Percentiles rank a stretch among this genome's conserved stretches.
Evolutionary conservation across 2,888 invertebrate genomes (phyloP).

Genomic region (Acronicta psi): DNA sequence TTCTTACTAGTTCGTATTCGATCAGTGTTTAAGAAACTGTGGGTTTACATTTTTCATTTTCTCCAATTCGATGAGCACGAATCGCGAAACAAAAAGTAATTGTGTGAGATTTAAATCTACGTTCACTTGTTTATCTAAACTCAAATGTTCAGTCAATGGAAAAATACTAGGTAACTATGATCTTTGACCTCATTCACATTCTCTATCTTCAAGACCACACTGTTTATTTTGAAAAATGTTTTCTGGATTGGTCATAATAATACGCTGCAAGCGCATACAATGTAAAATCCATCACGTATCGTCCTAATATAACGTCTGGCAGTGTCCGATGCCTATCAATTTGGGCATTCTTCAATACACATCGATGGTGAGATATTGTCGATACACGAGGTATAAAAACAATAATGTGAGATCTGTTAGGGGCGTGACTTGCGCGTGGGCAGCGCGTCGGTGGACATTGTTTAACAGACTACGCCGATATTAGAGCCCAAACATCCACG

Average conservation of each 20-base stretch:
- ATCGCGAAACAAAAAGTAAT: slow-evolving; percentile 37
- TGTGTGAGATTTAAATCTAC: slow-evolving; percentile 23
- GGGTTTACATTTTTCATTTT: slow-evolving; percentile 50
- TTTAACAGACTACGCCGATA: slow-evolving; percentile 77
- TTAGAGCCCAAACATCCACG: slow-evolving; percentile 79
- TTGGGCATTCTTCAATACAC: slow-evolving; percentile 64
- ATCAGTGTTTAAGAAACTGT: slow-evolving; percentile 53
- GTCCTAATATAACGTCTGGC: slow-evolving; percentile 57
- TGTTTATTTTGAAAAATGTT: slow-evolving; percentile 55
- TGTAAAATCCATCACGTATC: slow-evolving; percentile 62
- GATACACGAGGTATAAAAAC: slow-evolving; percentile 65
- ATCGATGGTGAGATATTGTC: slow-evolving; percentile 74
- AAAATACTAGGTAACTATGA: slow-evolving; percentile 32
- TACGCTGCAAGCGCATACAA: slow-evolving; percentile 51
- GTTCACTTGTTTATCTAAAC: slow-evolving; percentile 24
- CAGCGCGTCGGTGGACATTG: slow-evolving; percentile 85
- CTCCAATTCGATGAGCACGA: slow-evolving; percentile 51
- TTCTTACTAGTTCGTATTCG: slow-evolving; percentile 67
- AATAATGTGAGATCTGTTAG: slow-evolving; percentile 74
- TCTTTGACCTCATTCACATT: slow-evolving; percentile 45
- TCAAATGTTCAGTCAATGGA: slow-evolving; percentile 33
- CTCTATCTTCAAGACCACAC: slow-evolving; percentile 38
- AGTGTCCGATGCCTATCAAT: slow-evolving; percentile 64
- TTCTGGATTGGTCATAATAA: slow-evolving; percentile 50
- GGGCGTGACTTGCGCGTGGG: slow-evolving; percentile 84